Evolutionary conservation across 2,113 vertebrate species (phyloP).

Genomic region (Telmatochromis sp.): DNA sequence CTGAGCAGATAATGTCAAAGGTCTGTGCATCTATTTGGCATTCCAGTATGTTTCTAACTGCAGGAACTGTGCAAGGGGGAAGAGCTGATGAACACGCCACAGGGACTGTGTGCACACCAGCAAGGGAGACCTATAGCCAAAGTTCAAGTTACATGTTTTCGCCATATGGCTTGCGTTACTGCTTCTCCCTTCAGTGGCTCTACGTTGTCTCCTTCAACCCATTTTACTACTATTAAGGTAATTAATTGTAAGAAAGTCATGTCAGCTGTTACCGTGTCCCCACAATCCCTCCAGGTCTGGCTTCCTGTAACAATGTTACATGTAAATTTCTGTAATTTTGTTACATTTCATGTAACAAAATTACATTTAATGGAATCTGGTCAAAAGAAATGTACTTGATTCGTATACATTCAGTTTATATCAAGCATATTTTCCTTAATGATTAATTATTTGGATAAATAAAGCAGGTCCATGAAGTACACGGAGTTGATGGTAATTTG

Average conservation of each 20-base stretch:
- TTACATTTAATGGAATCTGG: background rate
- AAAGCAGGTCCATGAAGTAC: background rate
- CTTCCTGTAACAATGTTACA: background rate
- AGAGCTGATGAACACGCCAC: background rate
- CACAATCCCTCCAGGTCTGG: background rate
- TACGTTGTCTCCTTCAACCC: background rate
- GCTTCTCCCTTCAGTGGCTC: background rate
- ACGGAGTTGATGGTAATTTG: background rate
- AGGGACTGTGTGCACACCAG: background rate
- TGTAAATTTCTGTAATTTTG: background rate
- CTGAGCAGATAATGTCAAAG: background rate
- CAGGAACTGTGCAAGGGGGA: background rate
- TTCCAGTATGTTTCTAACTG: background rate
- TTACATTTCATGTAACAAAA: background rate
- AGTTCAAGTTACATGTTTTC: conserved; percentile 13
- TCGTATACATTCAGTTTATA: background rate
- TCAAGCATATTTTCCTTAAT: background rate
- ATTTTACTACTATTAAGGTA: conserved; percentile 31
- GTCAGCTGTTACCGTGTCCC: background rate
- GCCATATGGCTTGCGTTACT: conserved; percentile 49
- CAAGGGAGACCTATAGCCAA: background rate
- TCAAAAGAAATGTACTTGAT: background rate
- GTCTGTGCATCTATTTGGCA: conserved; percentile 7
- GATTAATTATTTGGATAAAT: background rate
- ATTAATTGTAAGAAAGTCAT: conserved; percentile 20